phyloP scores from a whole-genome alignment of 1,140 invertebrate species.

The Triops cancriformis region DNA sequence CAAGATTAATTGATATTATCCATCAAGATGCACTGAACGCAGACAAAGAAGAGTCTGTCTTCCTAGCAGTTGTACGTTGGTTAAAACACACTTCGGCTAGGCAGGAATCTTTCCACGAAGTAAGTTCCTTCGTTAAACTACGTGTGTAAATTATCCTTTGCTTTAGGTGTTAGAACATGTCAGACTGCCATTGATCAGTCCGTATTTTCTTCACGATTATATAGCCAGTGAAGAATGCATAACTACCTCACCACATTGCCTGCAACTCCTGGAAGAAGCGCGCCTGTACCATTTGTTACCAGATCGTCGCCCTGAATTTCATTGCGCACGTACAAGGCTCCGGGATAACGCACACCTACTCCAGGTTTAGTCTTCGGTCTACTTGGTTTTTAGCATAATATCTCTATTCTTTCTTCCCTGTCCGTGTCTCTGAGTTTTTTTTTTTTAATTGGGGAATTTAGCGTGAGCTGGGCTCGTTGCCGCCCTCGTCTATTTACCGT shows the following conservation, averaged over 20 bases:
- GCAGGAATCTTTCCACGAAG: slow-evolving; percentile 37
- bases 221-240: slow-evolving; percentile 43
- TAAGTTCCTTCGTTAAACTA: slow-evolving; percentile 27
- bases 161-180: slow-evolving; percentile 46
- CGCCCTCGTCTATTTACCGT: too few relatives aligned
- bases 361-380: slow-evolving; percentile 32
- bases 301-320: slow-evolving; percentile 42
- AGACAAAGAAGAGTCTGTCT: slow-evolving; percentile 48
- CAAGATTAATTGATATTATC: slow-evolving; percentile 47
- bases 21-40: slow-evolving; percentile 47
- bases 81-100: slow-evolving; percentile 41
- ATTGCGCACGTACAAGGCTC: slow-evolving; percentile 38
- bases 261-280: slow-evolving; percentile 44
- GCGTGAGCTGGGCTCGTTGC: too few relatives aligned
- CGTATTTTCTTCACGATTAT: slow-evolving; percentile 51
- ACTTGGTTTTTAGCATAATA: neutral
- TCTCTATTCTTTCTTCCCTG: neutral
- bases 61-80: slow-evolving; percentile 48
- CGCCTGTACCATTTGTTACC: slow-evolving; percentile 46
- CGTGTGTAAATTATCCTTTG: slow-evolving; percentile 23
- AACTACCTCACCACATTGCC: slow-evolving; percentile 39
- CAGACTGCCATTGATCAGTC: slow-evolving; percentile 47
- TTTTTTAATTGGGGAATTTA: too few relatives aligned
- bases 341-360: slow-evolving; percentile 36
- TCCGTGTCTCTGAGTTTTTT: too few relatives aligned